Conservation (phyloP, 2,797 vertebrate species). For the Catostomus latipinnis region DNA sequence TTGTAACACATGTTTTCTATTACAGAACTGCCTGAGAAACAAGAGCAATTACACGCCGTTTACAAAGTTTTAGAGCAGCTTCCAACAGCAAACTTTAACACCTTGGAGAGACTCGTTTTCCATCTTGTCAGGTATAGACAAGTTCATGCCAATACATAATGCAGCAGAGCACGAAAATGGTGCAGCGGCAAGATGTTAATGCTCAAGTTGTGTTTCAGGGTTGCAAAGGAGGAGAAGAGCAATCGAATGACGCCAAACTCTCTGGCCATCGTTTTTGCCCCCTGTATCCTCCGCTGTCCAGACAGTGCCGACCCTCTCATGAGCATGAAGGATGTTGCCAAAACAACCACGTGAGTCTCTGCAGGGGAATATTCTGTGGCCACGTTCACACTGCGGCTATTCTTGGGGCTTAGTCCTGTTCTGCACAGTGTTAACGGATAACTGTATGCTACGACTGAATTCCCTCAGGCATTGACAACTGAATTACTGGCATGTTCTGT, state of each 20-base stretch:
- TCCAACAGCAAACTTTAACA: conserved; percentile 86
- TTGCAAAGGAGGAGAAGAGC: conserved; percentile 89
- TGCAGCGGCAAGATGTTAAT: neutral
- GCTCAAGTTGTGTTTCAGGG: conserved; percentile 75
- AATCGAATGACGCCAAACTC: conserved; percentile 98
- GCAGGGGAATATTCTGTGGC: too few relatives aligned
- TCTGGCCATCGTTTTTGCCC: conserved; percentile 95
- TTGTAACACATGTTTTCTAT: neutral
- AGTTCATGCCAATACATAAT: neutral
- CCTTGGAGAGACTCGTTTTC: conserved; percentile 92
- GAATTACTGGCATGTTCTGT: too few relatives aligned
- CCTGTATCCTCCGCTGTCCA: conserved; percentile 92
- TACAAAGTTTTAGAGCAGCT: conserved; percentile 91
- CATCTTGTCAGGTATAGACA: conserved; percentile 90
- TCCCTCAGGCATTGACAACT: too few relatives aligned
- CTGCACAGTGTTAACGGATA: too few relatives aligned
- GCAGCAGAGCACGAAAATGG: neutral
- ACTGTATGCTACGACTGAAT: too few relatives aligned
- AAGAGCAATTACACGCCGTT: conserved; percentile 90
- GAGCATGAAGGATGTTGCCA: conserved; percentile 98
- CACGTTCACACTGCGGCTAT: neutral
- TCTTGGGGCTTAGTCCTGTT: neutral
- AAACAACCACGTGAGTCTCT: conserved; percentile 90
- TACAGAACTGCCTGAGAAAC: conserved; percentile 91
- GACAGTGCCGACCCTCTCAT: conserved; percentile 91